phyloP scores from a whole-genome alignment of 2,113 vertebrate genomes.

The Ibidorhyncha struthersii region DNA sequence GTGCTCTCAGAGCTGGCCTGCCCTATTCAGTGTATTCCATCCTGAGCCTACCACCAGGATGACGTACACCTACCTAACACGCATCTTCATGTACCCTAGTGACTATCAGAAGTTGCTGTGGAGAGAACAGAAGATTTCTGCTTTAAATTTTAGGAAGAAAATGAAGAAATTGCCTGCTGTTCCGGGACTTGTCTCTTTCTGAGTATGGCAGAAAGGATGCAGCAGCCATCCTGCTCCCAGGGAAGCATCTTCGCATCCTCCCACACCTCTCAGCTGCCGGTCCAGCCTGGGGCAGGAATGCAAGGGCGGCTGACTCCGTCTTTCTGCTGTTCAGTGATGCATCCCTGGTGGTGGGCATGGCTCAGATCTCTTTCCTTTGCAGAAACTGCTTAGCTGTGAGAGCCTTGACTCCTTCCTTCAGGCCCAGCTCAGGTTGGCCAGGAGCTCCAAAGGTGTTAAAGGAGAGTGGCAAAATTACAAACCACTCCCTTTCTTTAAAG shows the following conservation, averaged over 20 bases:
- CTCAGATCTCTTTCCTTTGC: not conserved
- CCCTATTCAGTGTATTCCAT: rapidly evolving
- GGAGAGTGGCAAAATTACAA: not conserved
- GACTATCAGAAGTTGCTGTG: not conserved
- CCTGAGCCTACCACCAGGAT: rapidly evolving
- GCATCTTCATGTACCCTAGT: rapidly evolving
- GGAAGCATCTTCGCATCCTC: not conserved
- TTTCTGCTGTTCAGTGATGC: rapidly evolving
- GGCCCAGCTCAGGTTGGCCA: not conserved
- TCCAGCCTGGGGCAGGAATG: not conserved
- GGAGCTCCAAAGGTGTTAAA: not conserved
- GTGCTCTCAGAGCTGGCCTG: not conserved
- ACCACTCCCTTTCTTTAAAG: no score
- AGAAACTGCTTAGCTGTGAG: not conserved
- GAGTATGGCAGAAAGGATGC: not conserved
- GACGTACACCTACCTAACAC: rapidly evolving
- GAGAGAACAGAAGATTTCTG: not conserved
- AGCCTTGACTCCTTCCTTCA: not conserved
- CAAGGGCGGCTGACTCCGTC: no score
- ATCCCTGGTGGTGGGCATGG: rapidly evolving
- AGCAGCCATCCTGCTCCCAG: not conserved
- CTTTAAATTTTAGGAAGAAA: not conserved
- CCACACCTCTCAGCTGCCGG: not conserved
- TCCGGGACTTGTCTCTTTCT: not conserved
- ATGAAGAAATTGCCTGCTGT: not conserved